Evolutionary conservation across 2,113 vertebrate species (phyloP).

Genomic region (Heterocephalus glaber): DNA sequence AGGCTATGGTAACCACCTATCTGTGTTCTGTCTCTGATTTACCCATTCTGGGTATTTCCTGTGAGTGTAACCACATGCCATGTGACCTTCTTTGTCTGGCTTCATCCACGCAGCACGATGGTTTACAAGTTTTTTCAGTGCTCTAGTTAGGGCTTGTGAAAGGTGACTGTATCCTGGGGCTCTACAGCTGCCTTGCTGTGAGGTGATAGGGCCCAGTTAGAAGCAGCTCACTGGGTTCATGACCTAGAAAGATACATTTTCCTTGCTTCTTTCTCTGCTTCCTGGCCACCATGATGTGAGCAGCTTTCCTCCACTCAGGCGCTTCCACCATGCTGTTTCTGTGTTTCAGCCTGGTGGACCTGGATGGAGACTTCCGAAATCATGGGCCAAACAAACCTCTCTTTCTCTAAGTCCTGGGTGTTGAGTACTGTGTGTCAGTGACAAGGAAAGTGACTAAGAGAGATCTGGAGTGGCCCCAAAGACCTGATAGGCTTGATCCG

Average conservation of each 20-base stretch:
- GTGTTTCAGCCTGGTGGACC: neutral
- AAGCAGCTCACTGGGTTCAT: neutral
- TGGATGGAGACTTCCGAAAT: neutral
- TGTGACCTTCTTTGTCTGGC: neutral
- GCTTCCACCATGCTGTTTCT: neutral
- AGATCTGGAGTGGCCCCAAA: neutral
- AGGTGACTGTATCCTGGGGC: neutral
- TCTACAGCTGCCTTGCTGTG: neutral
- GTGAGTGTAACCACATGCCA: neutral
- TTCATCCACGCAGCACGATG: neutral
- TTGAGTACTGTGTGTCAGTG: neutral
- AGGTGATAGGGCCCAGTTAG: neutral
- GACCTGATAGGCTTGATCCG: neutral
- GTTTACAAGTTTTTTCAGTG: neutral
- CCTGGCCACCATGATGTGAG: neutral
- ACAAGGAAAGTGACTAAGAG: neutral
- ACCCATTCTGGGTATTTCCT: neutral
- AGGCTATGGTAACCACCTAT: neutral
- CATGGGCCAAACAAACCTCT: neutral
- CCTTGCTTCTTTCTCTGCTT: neutral
- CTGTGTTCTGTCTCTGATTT: neutral
- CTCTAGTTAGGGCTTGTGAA: neutral
- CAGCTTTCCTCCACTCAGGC: neutral
- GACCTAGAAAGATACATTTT: neutral
- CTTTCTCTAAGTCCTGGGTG: neutral